Percentiles rank a stretch among this genome's conserved stretches.
Conservation (phyloP, 2,888 invertebrate genomes). For the Tenthredo livida region DNA sequence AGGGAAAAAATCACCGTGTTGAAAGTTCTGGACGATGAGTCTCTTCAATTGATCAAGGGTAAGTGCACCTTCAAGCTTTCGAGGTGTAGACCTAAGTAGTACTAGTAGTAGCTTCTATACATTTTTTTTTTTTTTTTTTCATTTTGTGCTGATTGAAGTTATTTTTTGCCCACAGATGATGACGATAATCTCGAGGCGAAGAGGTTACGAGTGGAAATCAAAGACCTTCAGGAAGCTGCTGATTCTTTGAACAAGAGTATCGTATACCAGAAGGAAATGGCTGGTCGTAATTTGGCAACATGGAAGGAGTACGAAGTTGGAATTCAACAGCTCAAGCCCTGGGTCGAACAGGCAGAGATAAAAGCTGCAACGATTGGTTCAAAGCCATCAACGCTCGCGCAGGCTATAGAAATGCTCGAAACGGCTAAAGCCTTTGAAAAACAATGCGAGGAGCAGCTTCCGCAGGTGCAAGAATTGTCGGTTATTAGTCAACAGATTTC, state of each 20-base stretch:
- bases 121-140: too few relatives aligned
- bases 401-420: conserved; percentile 89
- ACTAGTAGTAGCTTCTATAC: neutral
- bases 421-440: conserved; percentile 86
- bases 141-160: too few relatives aligned
- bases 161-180: conserved; percentile 77
- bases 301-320: conserved; percentile 92
- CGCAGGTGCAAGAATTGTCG: conserved; percentile 87
- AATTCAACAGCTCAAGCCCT: conserved; percentile 90
- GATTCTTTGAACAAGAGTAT: conserved; percentile 88
- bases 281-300: conserved; percentile 88
- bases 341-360: conserved; percentile 93
- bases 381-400: conserved; percentile 88
- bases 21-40: conserved; percentile 87
- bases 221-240: conserved; percentile 87
- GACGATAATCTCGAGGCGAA: conserved; percentile 86
- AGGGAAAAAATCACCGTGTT: conserved; percentile 87
- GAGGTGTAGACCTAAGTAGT: neutral
- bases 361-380: conserved; percentile 86
- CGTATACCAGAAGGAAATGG: conserved; percentile 87
- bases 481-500: conserved; percentile 88
- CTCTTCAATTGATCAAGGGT: conserved; percentile 84
- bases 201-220: conserved; percentile 87
- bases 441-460: conserved; percentile 89
- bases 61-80: conserved; percentile 39